Conservation (phyloP, 2,888 invertebrate species). For the Fragum sueziense region DNA sequence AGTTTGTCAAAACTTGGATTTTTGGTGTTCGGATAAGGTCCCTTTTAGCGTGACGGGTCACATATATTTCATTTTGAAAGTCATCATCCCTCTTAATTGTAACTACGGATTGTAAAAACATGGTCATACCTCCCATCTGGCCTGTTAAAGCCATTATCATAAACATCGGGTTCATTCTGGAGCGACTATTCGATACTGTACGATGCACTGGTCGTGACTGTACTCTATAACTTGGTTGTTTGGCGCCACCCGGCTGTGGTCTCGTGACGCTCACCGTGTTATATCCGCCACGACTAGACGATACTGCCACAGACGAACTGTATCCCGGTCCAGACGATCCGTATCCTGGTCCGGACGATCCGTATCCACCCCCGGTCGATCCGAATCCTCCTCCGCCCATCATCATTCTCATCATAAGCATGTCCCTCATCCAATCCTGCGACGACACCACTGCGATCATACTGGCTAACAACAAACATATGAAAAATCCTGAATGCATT, state of each 20-base stretch:
- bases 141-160: not conserved
- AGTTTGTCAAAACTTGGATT: no score
- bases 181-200: no score
- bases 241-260: not conserved
- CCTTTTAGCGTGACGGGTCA: no score
- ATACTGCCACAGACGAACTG: no score
- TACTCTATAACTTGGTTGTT: not conserved
- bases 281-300: not conserved
- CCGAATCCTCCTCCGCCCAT: not conserved
- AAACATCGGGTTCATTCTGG: not conserved
- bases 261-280: not conserved
- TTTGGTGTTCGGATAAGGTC: no score
- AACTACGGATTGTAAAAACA: no score
- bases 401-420: not conserved
- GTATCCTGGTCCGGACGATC: no score
- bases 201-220: not conserved
- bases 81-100: no score
- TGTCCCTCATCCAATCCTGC: not conserved
- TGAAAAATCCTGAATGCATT: not conserved
- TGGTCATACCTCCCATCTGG: not conserved
- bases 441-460: not conserved
- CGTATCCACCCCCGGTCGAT: not conserved
- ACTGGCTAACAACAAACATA: not conserved
- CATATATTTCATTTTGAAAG: no score
- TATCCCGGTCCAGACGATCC: no score